Evolutionary conservation across 2,113 vertebrate genomes (phyloP).

Genomic region (Xiphophorus couchianus): DNA sequence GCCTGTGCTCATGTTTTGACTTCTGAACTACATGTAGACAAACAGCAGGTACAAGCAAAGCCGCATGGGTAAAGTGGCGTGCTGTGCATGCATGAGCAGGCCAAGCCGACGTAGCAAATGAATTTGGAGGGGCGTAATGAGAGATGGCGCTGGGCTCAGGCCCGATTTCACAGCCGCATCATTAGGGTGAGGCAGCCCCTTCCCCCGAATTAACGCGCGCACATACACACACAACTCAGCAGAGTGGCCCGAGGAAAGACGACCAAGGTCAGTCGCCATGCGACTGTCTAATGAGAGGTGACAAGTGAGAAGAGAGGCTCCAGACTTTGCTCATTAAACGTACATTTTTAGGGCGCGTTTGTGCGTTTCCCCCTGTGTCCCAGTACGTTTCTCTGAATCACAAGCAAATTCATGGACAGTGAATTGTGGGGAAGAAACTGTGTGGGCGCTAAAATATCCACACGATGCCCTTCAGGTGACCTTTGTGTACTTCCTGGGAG

Average conservation of each 20-base stretch:
- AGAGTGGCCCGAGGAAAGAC: slow-evolving; percentile 62
- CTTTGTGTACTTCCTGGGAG: slow-evolving; percentile 66
- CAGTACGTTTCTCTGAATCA: slow-evolving; percentile 30
- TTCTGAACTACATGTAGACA: slow-evolving; percentile 40
- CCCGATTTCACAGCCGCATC: slow-evolving; percentile 84
- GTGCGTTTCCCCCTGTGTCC: slow-evolving; percentile 18
- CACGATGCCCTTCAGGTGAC: slow-evolving; percentile 53
- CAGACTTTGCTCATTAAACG: slow-evolving; percentile 76
- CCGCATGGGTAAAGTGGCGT: slow-evolving; percentile 50
- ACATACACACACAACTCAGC: slow-evolving; percentile 16
- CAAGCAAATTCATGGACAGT: slow-evolving; percentile 15
- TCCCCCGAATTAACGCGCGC: slow-evolving; percentile 48
- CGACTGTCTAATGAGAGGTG: slow-evolving; percentile 79
- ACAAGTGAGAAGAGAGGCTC: slow-evolving; percentile 80
- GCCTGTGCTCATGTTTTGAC: slow-evolving; percentile 20
- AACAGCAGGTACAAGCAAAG: slow-evolving; percentile 60
- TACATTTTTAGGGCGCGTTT: slow-evolving; percentile 64
- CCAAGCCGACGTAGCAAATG: slow-evolving; percentile 81
- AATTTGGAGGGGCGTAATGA: slow-evolving; percentile 84
- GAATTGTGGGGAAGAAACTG: slow-evolving; percentile 18
- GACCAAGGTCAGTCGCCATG: slow-evolving; percentile 78
- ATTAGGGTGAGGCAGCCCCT: slow-evolving; percentile 77
- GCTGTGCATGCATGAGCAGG: slow-evolving; percentile 73
- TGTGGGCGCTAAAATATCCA: slow-evolving; percentile 28
- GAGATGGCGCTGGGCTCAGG: slow-evolving; percentile 73